phyloP scores from a whole-genome alignment of 2,888 invertebrate genomes.

The Drosophila hamatofila region DNA sequence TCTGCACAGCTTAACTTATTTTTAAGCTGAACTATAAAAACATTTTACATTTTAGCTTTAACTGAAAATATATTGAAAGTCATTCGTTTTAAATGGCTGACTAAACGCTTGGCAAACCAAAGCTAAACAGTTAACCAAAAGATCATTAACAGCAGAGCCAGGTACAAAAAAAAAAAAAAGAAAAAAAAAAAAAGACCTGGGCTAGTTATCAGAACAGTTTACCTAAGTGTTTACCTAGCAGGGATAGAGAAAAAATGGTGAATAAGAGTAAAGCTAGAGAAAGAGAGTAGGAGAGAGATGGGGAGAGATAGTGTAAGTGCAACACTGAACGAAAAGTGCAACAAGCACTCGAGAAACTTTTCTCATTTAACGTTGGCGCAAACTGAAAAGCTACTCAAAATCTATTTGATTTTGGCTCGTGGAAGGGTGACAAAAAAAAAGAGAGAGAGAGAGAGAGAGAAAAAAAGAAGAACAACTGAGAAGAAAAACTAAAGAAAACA shows the following conservation, averaged over 20 bases:
- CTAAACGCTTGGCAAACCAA: conserved; percentile 41
- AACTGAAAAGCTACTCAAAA: conserved; percentile 81
- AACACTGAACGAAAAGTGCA: conserved; percentile 64
- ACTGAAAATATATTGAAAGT: conserved; percentile 50
- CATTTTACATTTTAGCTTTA: conserved; percentile 7
- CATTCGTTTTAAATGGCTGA: conserved; percentile 25
- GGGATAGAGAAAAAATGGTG: background rate
- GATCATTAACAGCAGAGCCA: conserved; percentile 61
- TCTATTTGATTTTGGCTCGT: conserved; percentile 67
- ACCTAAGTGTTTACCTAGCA: conserved; percentile 40
- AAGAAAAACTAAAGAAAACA: conserved; percentile 17
- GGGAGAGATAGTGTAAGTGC: conserved; percentile 21
- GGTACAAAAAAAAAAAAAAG: conserved; percentile 33
- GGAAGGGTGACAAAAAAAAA: background rate
- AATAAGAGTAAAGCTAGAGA: background rate
- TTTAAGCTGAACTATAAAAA: conserved; percentile 14
- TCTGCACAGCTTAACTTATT: background rate
- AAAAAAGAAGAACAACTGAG: background rate
- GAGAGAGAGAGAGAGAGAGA: no score
- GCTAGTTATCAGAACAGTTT: conserved; percentile 50
- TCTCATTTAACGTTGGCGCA: conserved; percentile 76
- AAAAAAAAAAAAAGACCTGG: conserved; percentile 27
- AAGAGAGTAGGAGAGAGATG: background rate
- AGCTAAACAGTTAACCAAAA: conserved; percentile 60
- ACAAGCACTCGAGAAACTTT: conserved; percentile 77